phyloP scores from a whole-genome alignment of 1,140 invertebrate species.

The Zaprionus capensis region DNA sequence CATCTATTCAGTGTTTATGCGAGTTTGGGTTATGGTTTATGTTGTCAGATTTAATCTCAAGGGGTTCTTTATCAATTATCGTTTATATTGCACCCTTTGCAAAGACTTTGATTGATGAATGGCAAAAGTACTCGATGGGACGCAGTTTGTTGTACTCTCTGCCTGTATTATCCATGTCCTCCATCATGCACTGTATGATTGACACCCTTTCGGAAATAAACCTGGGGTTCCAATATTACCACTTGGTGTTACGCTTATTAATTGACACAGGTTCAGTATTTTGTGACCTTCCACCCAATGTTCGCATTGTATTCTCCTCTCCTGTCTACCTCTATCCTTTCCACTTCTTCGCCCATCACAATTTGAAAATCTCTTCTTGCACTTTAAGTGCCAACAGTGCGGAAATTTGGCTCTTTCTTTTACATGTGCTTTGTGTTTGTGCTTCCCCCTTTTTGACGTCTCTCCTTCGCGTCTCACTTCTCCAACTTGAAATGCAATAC shows the following conservation, averaged over 20 bases:
- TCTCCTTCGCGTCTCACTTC: conserved; percentile 57
- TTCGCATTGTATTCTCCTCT: neutral
- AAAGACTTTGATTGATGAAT: conserved; percentile 22
- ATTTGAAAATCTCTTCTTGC: conserved; percentile 53
- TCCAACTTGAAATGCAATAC: conserved; percentile 76
- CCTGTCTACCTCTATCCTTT: conserved; percentile 2
- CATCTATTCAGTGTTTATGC: neutral
- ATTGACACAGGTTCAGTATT: conserved; percentile 32
- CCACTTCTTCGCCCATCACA: neutral
- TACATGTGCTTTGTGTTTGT: conserved; percentile 15
- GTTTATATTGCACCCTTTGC: neutral
- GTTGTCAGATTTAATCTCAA: neutral
- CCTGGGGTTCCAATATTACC: conserved; percentile 18
- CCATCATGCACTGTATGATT: neutral
- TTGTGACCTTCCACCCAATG: conserved; percentile 1
- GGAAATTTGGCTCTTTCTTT: conserved; percentile 48
- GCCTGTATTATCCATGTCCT: neutral
- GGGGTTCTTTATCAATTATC: neutral
- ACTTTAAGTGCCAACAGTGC: conserved; percentile 69
- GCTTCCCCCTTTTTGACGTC: conserved; percentile 30
- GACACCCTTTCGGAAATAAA: conserved; percentile 10
- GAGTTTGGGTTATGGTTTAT: neutral
- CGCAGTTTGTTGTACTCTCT: neutral
- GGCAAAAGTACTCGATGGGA: neutral
- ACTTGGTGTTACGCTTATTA: conserved; percentile 44